Base-by-base conservation (phyloP, 2,113 vertebrate genomes). In the Hemichromis elongatus region DNA sequence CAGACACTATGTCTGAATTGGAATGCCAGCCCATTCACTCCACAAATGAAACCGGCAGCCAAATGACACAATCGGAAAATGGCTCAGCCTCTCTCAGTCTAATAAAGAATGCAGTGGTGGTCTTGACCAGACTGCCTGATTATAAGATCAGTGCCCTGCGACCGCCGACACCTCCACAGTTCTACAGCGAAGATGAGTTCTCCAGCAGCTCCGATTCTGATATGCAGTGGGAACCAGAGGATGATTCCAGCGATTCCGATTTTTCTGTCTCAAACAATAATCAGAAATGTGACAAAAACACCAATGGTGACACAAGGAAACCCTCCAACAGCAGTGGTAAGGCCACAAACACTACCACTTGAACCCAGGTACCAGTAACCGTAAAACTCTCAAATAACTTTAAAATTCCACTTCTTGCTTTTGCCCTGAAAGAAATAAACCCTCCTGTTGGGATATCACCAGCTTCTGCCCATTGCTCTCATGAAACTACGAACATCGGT, bases 111-210 rank as follows among this genome's bases (percentile, higher is more conserved):
- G 75, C 91, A 2, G 92, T 91, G 19, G 94, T 94, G 18, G 90
- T 92, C 7, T 81, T 94, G 81, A 90, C 89, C 45, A 91, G 86
- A 79, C 90, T 94, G 9, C 90, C 94, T 3, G 90, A 91, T 9
- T 88, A 90, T 35, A 89, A 90, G 80, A 86, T 92, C 35, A 85
- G 83, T 2, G 88, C 89, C 42, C 47, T 91, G 68, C 81, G 87
- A 19, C 90, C 91, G 8, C 90, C 85, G 1, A 92, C 84, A 0
- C 92, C 92, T 6, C 77, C 53, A 18, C 92, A 92, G 83, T 92
- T 85, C 80, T 92, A 92, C 89, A 92, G 91, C 3, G 90, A 91
- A 79, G 89, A 84, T 0, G 93, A 94, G 9, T 92, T 84, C 12
- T 47, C 52, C 40, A 68, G 91, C 81, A 93, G 83, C 83, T 91